A percentile compares a stretch with the other conserved stretches of the same genome.
phyloP scores from a whole-genome alignment of 1,140 invertebrate genomes.

The Cydia splendana region DNA sequence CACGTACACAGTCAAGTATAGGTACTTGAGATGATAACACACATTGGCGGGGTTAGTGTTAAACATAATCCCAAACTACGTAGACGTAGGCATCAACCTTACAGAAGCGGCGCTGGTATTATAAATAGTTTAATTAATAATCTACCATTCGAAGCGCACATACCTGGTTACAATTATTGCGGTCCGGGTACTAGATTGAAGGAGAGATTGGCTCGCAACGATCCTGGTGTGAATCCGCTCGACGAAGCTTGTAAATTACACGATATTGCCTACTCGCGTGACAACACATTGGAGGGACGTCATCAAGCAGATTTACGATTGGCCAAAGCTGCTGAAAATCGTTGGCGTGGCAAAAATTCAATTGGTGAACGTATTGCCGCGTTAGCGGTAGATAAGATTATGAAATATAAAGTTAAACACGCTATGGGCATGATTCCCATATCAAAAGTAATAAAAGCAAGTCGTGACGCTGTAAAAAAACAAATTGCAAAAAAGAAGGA shows the following conservation, averaged over 20 bases:
- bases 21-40: too few relatives aligned
- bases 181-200: not conserved
- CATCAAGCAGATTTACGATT: not conserved
- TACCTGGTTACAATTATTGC: conserved; percentile 9
- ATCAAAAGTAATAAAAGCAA: not conserved
- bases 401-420: not conserved
- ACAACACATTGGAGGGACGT: not conserved
- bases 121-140: not conserved
- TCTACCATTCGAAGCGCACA: not conserved
- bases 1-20: too few relatives aligned
- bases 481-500: not conserved
- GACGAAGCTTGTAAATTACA: conserved; percentile 6
- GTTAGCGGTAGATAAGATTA: not conserved
- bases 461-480: not conserved
- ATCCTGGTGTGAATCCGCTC: not conserved
- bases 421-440: not conserved
- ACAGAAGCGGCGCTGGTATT: too few relatives aligned
- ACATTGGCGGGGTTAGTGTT: too few relatives aligned
- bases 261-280: not conserved
- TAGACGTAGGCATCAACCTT: too few relatives aligned
- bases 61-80: too few relatives aligned
- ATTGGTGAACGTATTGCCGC: not conserved
- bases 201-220: not conserved
- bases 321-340: not conserved
- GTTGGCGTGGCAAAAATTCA: too few relatives aligned